Evolutionary conservation across 2,888 invertebrate genomes (phyloP).

Genomic region (Cosmia pyralina): DNA sequence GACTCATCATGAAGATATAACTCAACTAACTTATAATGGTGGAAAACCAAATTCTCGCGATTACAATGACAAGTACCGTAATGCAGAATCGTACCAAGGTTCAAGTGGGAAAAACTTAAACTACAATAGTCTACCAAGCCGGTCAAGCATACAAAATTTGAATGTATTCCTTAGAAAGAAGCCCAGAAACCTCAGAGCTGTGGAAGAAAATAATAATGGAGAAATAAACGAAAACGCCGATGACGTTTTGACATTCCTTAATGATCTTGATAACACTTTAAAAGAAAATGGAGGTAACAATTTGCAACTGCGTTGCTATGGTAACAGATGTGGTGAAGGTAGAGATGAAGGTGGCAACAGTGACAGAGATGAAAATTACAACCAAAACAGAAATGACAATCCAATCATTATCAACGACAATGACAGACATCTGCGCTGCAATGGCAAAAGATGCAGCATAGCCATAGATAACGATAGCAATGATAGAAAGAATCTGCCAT

Average conservation of each 20-base stretch:
- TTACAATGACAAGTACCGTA: background rate
- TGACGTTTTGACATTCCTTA: conserved; percentile 31
- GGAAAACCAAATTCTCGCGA: background rate
- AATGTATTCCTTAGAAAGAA: conserved; percentile 38
- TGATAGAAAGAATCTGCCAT: conserved; percentile 14
- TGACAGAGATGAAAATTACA: background rate
- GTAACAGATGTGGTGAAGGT: conserved; percentile 26
- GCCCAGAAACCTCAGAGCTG: background rate
- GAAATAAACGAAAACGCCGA: background rate
- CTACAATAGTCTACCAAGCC: conserved; percentile 19
- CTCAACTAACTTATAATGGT: conserved; percentile 21
- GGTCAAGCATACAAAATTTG: conserved; percentile 22
- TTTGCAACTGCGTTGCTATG: conserved; percentile 28
- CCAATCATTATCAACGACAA: conserved; percentile 11
- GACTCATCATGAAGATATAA: conserved; percentile 52
- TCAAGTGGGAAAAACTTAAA: background rate
- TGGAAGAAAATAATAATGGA: background rate
- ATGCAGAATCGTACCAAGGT: background rate
- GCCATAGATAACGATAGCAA: conserved; percentile 1
- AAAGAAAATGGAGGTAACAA: background rate
- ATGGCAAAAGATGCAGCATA: conserved; percentile 21
- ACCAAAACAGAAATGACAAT: conserved; percentile 2
- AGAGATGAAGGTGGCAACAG: conserved; percentile 13
- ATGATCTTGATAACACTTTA: conserved; percentile 19
- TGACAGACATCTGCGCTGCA: conserved; percentile 27